phyloP scores from a whole-genome alignment of 2,888 invertebrate species.

The Lochmaea crataegi region DNA sequence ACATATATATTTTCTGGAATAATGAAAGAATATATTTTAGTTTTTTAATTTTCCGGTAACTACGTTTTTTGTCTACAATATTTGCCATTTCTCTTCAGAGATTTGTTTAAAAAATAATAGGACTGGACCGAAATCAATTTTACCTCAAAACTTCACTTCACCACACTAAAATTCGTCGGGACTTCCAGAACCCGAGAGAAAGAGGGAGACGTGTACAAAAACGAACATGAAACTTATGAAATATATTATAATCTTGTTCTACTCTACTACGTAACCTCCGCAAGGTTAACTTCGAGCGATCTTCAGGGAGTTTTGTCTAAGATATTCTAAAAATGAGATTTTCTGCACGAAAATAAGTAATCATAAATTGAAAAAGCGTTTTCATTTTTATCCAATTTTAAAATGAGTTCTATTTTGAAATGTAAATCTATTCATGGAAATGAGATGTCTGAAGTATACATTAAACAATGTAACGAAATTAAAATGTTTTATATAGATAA shows the following conservation, averaged over 20 bases:
- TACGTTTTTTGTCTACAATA: neutral
- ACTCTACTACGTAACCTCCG: neutral
- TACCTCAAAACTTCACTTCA: neutral
- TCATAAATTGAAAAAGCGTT: neutral
- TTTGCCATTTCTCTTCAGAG: neutral
- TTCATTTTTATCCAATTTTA: neutral
- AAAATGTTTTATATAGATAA: no score
- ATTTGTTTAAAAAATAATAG: neutral
- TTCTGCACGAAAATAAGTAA: neutral
- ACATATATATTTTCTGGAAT: no score
- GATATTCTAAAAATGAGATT: neutral
- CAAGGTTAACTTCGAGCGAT: neutral
- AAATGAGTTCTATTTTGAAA: neutral
- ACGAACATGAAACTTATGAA: conserved; percentile 9
- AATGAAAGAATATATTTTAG: no score
- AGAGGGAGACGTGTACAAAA: neutral
- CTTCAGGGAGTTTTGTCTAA: conserved; percentile 3
- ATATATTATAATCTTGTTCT: conserved; percentile 6
- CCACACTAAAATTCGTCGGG: neutral
- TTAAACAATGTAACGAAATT: no score
- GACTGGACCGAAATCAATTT: conserved; percentile 3
- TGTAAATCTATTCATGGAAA: neutral
- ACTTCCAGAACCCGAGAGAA: no score
- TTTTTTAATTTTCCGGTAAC: neutral
- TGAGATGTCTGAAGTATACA: no score